Conservation (phyloP, 2,113 vertebrate genomes). For the Microcebus murinus region DNA sequence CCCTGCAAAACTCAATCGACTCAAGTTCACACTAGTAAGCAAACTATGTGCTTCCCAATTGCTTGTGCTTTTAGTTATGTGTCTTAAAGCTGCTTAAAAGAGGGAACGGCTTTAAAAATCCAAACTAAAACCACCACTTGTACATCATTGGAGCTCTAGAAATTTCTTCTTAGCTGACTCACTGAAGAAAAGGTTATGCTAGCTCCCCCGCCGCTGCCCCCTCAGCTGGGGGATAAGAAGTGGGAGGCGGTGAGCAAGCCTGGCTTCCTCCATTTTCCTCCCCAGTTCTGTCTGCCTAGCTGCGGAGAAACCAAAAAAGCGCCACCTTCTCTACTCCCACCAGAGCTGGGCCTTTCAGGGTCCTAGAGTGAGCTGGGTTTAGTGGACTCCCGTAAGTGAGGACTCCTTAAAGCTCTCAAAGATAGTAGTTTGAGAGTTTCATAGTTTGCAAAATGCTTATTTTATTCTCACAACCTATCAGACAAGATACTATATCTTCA, state of each 20-base stretch:
- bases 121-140: constrained; percentile 36
- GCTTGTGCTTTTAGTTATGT: constrained; percentile 6
- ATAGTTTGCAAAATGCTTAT: neutral
- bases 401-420: neutral
- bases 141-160: neutral
- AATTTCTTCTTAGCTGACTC: constrained; percentile 51
- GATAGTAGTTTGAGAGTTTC: neutral
- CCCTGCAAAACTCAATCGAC: neutral
- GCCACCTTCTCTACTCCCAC: constrained; percentile 44
- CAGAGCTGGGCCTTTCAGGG: neutral
- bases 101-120: constrained; percentile 42
- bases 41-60: neutral
- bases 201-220: neutral
- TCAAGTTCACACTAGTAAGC: neutral
- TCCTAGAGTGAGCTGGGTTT: constrained; percentile 51
- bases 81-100: constrained; percentile 19
- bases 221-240: neutral
- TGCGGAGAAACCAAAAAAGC: constrained; percentile 17
- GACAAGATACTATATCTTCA: neutral
- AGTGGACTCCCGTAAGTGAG: neutral
- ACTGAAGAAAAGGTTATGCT: constrained; percentile 50
- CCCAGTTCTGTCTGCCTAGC: neutral
- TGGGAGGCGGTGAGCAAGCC: neutral
- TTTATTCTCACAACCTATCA: neutral
- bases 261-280: constrained; percentile 32